Percentiles rank a stretch among this genome's conserved stretches.
These are phyloP conservation scores for Geotrupes spiniger DNA, from an alignment of 2,888 invertebrate genomes.

Conservation along the genomic window DNA sequence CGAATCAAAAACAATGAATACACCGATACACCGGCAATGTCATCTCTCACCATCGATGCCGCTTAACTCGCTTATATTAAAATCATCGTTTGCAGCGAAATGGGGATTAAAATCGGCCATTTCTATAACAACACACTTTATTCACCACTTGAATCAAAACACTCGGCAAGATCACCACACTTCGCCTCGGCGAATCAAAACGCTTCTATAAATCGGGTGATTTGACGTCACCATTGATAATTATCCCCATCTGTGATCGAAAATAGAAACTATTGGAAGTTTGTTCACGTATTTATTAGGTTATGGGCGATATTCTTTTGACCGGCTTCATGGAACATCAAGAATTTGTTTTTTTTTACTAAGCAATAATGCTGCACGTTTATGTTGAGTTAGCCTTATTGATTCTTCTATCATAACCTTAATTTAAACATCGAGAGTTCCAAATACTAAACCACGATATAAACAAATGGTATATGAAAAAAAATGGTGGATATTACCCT, in stretches of 20 bases:
- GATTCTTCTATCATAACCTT: too few species aligned
- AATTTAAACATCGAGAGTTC: too few species aligned
- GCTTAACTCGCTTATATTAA: slow-evolving; percentile 65
- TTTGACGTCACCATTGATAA: slow-evolving; percentile 53
- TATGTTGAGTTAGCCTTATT: too few species aligned
- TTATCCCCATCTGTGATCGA: slow-evolving; percentile 20
- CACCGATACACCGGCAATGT: slow-evolving; percentile 10
- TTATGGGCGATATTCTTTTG: too few species aligned
- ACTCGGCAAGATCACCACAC: slow-evolving; percentile 34
- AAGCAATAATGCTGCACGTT: too few species aligned
- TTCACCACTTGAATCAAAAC: slow-evolving; percentile 43
- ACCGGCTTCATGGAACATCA: too few species aligned
- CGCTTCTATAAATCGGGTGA: slow-evolving; percentile 57
- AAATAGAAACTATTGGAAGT: too few species aligned
- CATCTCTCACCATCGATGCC: slow-evolving; percentile 66
- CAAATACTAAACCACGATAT: too few species aligned
- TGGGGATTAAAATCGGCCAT: slow-evolving; percentile 48
- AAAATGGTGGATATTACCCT: too few species aligned
- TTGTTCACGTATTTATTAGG: too few species aligned
- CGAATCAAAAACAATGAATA: neutral
- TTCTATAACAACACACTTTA: slow-evolving; percentile 39
- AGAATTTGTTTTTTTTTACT: too few species aligned
- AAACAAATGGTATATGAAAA: too few species aligned
- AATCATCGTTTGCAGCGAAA: slow-evolving; percentile 55
- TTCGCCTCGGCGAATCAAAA: slow-evolving; percentile 56